Base-by-base conservation (phyloP, 2,797 vertebrate species). In the Echiichthys vipera region DNA sequence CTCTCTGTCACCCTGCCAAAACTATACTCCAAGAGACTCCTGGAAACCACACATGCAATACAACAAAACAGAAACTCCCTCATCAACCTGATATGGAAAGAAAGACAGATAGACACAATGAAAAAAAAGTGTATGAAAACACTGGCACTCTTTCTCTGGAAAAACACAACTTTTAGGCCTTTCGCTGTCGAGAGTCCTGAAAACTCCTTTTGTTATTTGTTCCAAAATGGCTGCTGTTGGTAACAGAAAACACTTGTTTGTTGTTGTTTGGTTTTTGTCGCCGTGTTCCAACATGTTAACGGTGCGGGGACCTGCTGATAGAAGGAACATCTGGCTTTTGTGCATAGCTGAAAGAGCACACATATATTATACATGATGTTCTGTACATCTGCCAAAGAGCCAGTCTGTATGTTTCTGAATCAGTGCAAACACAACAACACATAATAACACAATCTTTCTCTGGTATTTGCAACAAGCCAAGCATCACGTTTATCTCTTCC, bases 351-450 rank as follows among this genome's bases (percentile, higher is more conserved):
- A 94, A 92, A 88, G 85, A 90, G 81, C 74, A 45, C 84, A 79
- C 85, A 93, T 95, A 85, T 92, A 94, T 95, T 92, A 95, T 94
- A 94, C 85, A 95, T 95, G 92, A 93, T 63, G 76, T 72, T 88
- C 87, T 94, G 90, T 90, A 88, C 90, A 90, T 91, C 90, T 95
- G 94, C 91, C 94, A 94, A 91, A 92, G 84, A 88, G 72, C 69
- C 87, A 74, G 83, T 65, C 86, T 79, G 86, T 67, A 78, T 68
- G 80, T 83, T 87, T 80, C 87, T 88, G 91, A 84, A 87, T 88
- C 88, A 87, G 90, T 76, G 84, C 88, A 85, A 83, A 89, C 84
- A 86, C 65, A 25, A 43, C 36, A 27, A 63, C 70, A 61, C 69
- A 65, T 12, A 34, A 74, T 46, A 69, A 63, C 76, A 81, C 67